Base-by-base conservation (phyloP, 2,888 invertebrate genomes). In the Yponomeuta cagnagella region DNA sequence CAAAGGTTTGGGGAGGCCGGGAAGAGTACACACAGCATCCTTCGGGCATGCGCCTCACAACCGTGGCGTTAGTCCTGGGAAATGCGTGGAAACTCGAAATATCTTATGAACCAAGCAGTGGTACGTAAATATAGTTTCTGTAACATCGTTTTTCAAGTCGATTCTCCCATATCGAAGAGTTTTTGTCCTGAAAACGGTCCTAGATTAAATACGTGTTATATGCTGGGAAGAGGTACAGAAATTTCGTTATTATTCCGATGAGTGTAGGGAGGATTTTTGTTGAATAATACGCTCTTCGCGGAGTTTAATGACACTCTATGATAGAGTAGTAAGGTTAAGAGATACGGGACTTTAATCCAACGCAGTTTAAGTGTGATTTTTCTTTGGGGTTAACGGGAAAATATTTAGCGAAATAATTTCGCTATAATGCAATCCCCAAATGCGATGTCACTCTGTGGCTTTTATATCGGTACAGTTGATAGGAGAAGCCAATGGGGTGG, bases 261-360 rank as follows among this genome's bases (percentile, higher is more conserved):
- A 10, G 12, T 65, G 2, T 65, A 65, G 33, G 31, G 65, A 2
- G 3, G 30, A 10, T 30, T 65, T 65, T 65, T 10, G 31, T 8
- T 33, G 10, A 65, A 65, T 65, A 30, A 64, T 12, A 2, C 30
- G 33, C 10, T 23, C 12, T 31, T 12, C 10, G 5, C 12, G 1
- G 33, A 65, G 65, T 65, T 65, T 65, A 65, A 65, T 33, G 65
- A 65, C 65, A 65, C 31, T 31, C 65, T 31, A 65, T 30, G 52
- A 58, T 58, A 58, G 15, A 12, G 8, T 2, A 15, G 15, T 3
- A 15, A 12, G 5, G 15, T 58, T 58, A 15, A 58, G 52, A 3
- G 52, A 58, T 15, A 15, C 3, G 15, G 4, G 52, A 10, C 65
- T 33, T 30, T 65, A 9, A 31, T 33, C 2, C 33, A 12, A n/a